Base-by-base conservation (phyloP, 2,113 vertebrate species). In the Plestiodon gilberti region DNA sequence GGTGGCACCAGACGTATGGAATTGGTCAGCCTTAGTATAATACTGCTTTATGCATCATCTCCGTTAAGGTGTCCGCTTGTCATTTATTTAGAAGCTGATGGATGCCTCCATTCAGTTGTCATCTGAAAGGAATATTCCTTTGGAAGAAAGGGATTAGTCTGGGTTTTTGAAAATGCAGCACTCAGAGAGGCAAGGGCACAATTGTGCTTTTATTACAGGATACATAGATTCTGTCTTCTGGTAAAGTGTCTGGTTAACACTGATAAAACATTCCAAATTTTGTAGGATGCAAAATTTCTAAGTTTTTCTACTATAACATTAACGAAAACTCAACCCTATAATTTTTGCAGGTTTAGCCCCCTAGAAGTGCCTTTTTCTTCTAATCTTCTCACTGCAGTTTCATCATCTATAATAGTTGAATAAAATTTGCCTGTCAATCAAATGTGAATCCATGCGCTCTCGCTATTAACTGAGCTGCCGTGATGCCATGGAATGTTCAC, bases 11-110 rank as follows among this genome's bases (percentile, higher is more conserved):
- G 90, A 40, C 83, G 40, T 86, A 87, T 87, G 85, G 80, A 93
- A 93, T 94, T 93, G 90, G 84, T 95, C 89, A 92, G 52, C 71
- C 91, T 40, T 80, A 93, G 87, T 88, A 89, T 89, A 93, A 92
- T 90, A 48, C n/a, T 82, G 62, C 73, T 93, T 93, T 87, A 86
- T 85, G 28, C 81, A 86, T 81, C 89, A 23, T n/a, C 91, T 84
- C 84, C 84, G 25, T 88, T 88, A 88, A 90, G 81, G 83, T 78
- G 73, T 61, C 64, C 67, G 48, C 38, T 89, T 82, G 35, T 92
- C 91, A 91, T 74, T 93, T 93, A 88, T 23, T 55, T 85, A 90
- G 38, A 89, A 90, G 59, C 25, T 86, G 61, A 87, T 88, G 70
- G 76, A 91, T 90, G 43, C 65, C 28, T 90, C 59, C 73, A 90